Evolutionary conservation across 2,888 invertebrate species (phyloP).

Genomic region (Melieria omissa): DNA sequence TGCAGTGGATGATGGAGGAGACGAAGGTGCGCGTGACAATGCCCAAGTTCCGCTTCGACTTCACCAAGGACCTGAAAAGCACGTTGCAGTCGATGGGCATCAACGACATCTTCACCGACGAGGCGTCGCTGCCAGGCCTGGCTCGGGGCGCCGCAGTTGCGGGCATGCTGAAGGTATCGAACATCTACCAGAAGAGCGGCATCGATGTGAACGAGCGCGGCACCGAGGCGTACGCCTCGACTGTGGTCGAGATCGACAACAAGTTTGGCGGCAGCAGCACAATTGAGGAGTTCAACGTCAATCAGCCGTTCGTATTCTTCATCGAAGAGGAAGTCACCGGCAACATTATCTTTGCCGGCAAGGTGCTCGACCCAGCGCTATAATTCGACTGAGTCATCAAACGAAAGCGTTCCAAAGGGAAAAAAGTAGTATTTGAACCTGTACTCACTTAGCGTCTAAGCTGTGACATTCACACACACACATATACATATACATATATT

Average conservation of each 20-base stretch:
- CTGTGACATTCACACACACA: too few species aligned
- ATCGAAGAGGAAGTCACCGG: slow-evolving; percentile 80
- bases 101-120: slow-evolving; percentile 76
- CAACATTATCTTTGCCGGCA: slow-evolving; percentile 80
- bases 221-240: slow-evolving; percentile 76
- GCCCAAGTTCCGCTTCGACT: slow-evolving; percentile 81
- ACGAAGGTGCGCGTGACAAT: slow-evolving; percentile 72
- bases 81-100: slow-evolving; percentile 74
- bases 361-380: slow-evolving; percentile 73
- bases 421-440: too few species aligned
- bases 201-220: slow-evolving; percentile 83
- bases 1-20: slow-evolving; percentile 70
- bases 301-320: slow-evolving; percentile 82
- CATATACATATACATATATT: too few species aligned
- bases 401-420: neutral
- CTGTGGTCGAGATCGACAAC: slow-evolving; percentile 74
- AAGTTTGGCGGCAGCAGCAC: slow-evolving; percentile 75
- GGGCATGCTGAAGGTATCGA: slow-evolving; percentile 71
- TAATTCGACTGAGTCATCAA: neutral
- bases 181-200: slow-evolving; percentile 80
- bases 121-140: slow-evolving; percentile 78
- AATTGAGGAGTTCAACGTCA: slow-evolving; percentile 73
- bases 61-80: slow-evolving; percentile 72
- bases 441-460: too few species aligned
- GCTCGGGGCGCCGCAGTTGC: slow-evolving; percentile 72